A percentile compares a stretch with the other conserved stretches of the same genome.
These are phyloP conservation scores for Epizoanthus ramosus DNA, from an alignment of 92 coral and sea anemone species.

Conservation along the genomic window DNA sequence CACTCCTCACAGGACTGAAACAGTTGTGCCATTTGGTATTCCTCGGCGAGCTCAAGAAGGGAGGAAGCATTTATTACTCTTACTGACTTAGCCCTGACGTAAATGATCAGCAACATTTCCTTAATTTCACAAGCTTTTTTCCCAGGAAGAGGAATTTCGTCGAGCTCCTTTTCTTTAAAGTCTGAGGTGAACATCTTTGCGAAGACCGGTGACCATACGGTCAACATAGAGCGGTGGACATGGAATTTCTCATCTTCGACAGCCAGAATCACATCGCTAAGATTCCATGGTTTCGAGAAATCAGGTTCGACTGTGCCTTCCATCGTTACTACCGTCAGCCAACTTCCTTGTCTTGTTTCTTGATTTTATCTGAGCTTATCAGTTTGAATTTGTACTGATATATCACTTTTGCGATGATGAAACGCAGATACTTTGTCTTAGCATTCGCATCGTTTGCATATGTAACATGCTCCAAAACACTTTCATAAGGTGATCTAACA, in stretches of 20 bases:
- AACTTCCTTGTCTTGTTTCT: too few relatives aligned
- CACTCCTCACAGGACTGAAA: background rate
- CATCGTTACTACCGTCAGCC: too few relatives aligned
- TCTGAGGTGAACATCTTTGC: constrained; percentile 1
- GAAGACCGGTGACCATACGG: constrained; percentile 5
- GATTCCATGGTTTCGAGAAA: background rate
- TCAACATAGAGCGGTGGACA: constrained; percentile 6
- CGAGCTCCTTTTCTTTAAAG: background rate
- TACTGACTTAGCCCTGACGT: background rate
- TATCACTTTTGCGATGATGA: too few relatives aligned
- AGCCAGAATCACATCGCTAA: background rate
- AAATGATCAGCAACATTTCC: constrained; percentile 1
- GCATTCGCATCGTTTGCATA: too few relatives aligned
- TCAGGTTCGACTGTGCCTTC: background rate
- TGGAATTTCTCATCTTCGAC: constrained; percentile 1
- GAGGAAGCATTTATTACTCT: background rate
- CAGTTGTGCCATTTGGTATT: constrained; percentile 7
- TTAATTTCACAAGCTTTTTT: constrained; percentile 5
- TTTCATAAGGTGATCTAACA: too few relatives aligned
- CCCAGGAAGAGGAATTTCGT: constrained; percentile 6
- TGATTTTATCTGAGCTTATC: too few relatives aligned
- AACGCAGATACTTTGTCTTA: too few relatives aligned
- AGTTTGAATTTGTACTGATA: too few relatives aligned
- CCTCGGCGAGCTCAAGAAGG: constrained; percentile 2
- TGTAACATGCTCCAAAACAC: too few relatives aligned